Base-by-base conservation (phyloP, 1,140 invertebrate species). In the Saccostrea echinata region DNA sequence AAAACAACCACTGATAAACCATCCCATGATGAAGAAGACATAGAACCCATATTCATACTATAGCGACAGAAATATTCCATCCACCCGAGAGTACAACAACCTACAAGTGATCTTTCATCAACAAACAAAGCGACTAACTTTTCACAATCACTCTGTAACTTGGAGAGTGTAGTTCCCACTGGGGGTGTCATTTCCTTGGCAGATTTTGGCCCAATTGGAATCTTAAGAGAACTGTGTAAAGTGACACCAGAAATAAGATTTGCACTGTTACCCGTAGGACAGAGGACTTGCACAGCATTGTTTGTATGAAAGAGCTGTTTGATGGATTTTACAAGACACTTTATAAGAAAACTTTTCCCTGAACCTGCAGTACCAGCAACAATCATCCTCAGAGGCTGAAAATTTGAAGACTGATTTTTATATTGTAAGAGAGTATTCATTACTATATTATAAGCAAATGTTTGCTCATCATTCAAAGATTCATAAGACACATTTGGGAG, bases 31-130 rank as follows among this genome's bases (percentile, higher is more conserved):
- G 86, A 3, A 52, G 55, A 43, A 76, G 11, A 18, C 21, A 52
- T 24, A 18, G 35, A 24, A 16, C 55, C 55, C 13, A 21, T 18
- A 21, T 57, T 57, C 30, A 91, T 80, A 30, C 86, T 86, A 88
- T 84, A 86, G 18, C 86, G 4, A 68, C 87, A 87, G 43, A 82
- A 52, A 84, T 81, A 91, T 61, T 90, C 90, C 91, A 91, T 90
- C 91, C 88, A 88, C 3, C 88, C 88, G 13, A 91, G 85, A 16
- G 89, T 89, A 80, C 51, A 86, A n/a, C 30, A 51, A 0, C 89
- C 91, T 86, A 90, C 86, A 12, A 91, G 35, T 11, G 89, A 91
- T 51, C 89, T 83, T 90, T 91, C 88, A 87, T 91, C 91, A 51
- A 91, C 82, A 55, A 91, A 35, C 13, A 91, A 53, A 18, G 86